A percentile compares a stretch with the other conserved stretches of the same genome.
Evolutionary conservation across 2,888 invertebrate species (phyloP).

Genomic region (Pseudeuparius sepicola): DNA sequence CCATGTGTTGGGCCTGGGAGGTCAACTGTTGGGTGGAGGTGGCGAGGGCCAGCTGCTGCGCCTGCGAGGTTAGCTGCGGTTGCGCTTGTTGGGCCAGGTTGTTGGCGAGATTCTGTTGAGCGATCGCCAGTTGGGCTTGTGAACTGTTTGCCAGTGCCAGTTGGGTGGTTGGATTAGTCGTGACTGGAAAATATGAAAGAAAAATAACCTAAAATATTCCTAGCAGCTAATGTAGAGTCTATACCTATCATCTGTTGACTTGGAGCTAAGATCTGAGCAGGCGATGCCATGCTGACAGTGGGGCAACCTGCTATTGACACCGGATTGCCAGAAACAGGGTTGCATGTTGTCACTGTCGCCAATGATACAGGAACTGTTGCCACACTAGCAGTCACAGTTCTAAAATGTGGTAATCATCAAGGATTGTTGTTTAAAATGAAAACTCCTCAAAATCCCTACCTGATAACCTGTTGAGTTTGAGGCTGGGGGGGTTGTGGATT

Average conservation of each 20-base stretch:
- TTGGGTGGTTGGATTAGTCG: constrained; percentile 37
- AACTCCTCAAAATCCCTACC: too few relatives aligned
- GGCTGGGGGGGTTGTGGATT: constrained; percentile 35
- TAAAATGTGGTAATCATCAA: too few relatives aligned
- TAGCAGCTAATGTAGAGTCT: neutral
- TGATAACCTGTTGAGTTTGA: constrained; percentile 40
- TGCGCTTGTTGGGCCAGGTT: constrained; percentile 33
- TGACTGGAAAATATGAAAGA: constrained; percentile 27
- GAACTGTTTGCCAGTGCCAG: constrained; percentile 36
- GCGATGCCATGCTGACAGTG: constrained; percentile 50
- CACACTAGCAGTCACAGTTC: constrained; percentile 49
- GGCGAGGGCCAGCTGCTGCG: constrained; percentile 36
- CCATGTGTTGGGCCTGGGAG: constrained; percentile 33
- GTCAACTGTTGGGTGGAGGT: constrained; percentile 35
- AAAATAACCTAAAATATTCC: constrained; percentile 4
- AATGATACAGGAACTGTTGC: constrained; percentile 52
- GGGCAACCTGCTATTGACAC: constrained; percentile 48
- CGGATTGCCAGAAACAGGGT: constrained; percentile 40
- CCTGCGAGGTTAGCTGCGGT: constrained; percentile 33
- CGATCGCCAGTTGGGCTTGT: constrained; percentile 37
- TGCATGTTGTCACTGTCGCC: constrained; percentile 46
- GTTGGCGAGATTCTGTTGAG: constrained; percentile 36
- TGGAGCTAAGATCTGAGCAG: constrained; percentile 41
- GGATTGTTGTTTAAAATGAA: too few relatives aligned
- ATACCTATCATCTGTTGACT: constrained; percentile 39